Conservation (phyloP, 2,113 vertebrate genomes). For the Ictalurus punctatus region DNA sequence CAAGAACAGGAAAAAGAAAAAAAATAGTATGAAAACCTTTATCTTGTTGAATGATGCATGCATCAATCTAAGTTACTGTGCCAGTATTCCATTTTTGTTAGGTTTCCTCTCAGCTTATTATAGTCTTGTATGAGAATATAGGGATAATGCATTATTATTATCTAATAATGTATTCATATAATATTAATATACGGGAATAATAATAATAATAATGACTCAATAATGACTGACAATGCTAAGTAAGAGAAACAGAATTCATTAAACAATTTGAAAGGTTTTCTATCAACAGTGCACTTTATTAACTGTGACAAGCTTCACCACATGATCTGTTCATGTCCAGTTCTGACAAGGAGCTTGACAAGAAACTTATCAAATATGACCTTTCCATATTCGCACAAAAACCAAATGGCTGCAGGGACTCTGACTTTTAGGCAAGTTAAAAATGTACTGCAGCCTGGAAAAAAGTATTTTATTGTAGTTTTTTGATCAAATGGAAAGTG, state of each 20-base stretch:
- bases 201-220: too few relatives aligned
- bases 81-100: background rate
- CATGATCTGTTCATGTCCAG: slow-evolving; percentile 1
- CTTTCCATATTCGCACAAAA: slow-evolving; percentile 24
- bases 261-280: background rate
- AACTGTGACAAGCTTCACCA: background rate
- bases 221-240: background rate
- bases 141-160: too few relatives aligned
- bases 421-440: slow-evolving; percentile 3
- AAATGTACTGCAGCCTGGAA: background rate
- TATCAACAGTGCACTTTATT: background rate
- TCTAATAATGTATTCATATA: too few relatives aligned
- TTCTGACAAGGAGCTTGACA: slow-evolving; percentile 12
- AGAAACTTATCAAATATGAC: slow-evolving; percentile 32
- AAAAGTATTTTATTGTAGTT: background rate
- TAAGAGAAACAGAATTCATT: background rate
- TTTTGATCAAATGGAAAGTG: background rate
- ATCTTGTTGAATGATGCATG: background rate
- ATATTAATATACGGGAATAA: too few relatives aligned
- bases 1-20: background rate
- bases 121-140: background rate
- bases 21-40: background rate
- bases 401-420: background rate
- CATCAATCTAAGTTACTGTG: background rate
- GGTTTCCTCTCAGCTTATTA: background rate